Evolutionary conservation across 2,113 vertebrate genomes (phyloP).

Genomic region (Trematocara nigrifrons): DNA sequence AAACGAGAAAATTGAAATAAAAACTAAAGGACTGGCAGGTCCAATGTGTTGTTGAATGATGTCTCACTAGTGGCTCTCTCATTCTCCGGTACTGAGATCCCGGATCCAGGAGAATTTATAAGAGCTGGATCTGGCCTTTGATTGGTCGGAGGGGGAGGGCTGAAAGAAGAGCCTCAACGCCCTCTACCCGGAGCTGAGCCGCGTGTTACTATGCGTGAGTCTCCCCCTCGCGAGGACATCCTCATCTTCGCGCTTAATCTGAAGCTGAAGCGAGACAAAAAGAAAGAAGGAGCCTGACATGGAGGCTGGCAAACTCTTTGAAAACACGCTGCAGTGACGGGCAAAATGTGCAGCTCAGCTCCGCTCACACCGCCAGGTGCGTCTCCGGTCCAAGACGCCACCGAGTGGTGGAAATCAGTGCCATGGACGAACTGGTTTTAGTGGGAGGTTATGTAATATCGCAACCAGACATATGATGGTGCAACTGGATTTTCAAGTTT

Average conservation of each 20-base stretch:
- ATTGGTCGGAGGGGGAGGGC: conserved; percentile 56
- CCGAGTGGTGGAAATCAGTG: background rate
- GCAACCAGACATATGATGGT: background rate
- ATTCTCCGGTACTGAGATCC: conserved; percentile 38
- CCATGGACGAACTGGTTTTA: background rate
- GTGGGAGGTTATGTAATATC: background rate
- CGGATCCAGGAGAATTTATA: conserved; percentile 40
- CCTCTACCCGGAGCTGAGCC: background rate
- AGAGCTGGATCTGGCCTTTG: conserved; percentile 31
- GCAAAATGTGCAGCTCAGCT: background rate
- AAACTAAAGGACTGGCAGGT: conserved; percentile 60
- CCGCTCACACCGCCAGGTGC: background rate
- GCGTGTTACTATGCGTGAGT: background rate
- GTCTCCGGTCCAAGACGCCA: background rate
- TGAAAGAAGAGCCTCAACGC: background rate
- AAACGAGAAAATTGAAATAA: conserved; percentile 48
- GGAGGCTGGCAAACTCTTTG: background rate
- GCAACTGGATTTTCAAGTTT: background rate
- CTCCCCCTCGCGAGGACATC: background rate
- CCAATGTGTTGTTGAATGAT: conserved; percentile 18
- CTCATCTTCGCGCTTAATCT: background rate
- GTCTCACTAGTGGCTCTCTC: conserved; percentile 30
- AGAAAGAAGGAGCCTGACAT: background rate
- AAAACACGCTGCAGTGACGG: background rate
- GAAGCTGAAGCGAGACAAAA: background rate